Percentiles rank a stretch among this genome's conserved stretches.
Conservation (phyloP, 1,140 invertebrate species). For the Achroia grisella region DNA sequence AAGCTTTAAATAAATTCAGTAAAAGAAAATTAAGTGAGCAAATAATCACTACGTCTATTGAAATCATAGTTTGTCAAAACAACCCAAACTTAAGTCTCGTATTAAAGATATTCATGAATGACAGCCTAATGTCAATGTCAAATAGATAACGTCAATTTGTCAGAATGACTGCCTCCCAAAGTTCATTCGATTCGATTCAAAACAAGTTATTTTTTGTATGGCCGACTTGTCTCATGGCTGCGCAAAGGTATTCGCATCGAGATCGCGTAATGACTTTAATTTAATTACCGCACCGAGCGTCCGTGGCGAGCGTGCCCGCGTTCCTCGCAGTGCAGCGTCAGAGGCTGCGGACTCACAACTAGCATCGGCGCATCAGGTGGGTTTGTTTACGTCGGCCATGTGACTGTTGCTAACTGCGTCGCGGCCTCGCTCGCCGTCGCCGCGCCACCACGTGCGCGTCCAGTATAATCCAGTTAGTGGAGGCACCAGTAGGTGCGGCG, state of each 20-base stretch:
- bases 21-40: too few species aligned
- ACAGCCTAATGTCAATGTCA: too few species aligned
- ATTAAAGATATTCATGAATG: too few species aligned
- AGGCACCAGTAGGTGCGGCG: conserved; percentile 1
- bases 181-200: too few species aligned
- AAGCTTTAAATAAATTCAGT: too few species aligned
- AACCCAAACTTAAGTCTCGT: too few species aligned
- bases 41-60: too few species aligned
- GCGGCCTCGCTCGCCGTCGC: conserved; percentile 28
- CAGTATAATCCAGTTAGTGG: conserved; percentile 32
- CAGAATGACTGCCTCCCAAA: too few species aligned
- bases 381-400: conserved; percentile 35
- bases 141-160: too few species aligned
- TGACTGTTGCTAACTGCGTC: conserved; percentile 31
- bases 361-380: conserved; percentile 19
- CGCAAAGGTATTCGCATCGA: background rate
- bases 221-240: too few species aligned
- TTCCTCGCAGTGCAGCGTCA: conserved; percentile 3
- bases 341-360: conserved; percentile 6
- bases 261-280: conserved; percentile 6
- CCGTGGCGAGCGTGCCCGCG: background rate
- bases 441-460: conserved; percentile 16
- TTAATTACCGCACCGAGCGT: conserved; percentile 2
- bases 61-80: too few species aligned
- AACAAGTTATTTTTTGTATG: too few species aligned